Percentiles rank a stretch among this genome's conserved stretches.
Conservation (phyloP, 2,797 vertebrate genomes). For the Myripristis murdjan region DNA sequence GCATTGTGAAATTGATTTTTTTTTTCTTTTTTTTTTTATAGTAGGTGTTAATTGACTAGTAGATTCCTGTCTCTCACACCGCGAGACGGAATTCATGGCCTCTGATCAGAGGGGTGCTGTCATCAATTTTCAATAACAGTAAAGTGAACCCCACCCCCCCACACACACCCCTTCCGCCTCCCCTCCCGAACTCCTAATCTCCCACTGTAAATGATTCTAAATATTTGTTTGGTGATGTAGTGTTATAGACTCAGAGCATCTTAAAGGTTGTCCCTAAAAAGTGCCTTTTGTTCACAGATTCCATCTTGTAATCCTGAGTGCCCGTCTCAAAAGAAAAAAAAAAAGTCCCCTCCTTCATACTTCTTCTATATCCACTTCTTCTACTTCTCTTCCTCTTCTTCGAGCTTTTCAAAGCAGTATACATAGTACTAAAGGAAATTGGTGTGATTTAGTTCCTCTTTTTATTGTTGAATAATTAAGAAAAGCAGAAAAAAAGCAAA, state of each 20-base stretch:
- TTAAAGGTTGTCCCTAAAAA: conserved; percentile 91
- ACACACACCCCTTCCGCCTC: conserved; percentile 28
- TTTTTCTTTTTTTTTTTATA: conserved; percentile 29
- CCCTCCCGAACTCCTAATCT: conserved; percentile 43
- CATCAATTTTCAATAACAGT: conserved; percentile 59
- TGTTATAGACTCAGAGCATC: conserved; percentile 88
- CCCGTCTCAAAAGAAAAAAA: conserved; percentile 66
- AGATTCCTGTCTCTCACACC: conserved; percentile 56
- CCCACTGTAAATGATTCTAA: conserved; percentile 85
- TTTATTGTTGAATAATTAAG: conserved; percentile 86
- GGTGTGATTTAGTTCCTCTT: conserved; percentile 91
- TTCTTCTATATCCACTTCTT: conserved; percentile 73
- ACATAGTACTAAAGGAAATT: conserved; percentile 92
- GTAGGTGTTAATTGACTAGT: conserved; percentile 61
- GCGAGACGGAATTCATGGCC: conserved; percentile 32
- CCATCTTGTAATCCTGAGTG: conserved; percentile 87
- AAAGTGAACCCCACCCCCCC: conserved; percentile 76
- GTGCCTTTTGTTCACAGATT: conserved; percentile 91
- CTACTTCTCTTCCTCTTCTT: too few species aligned
- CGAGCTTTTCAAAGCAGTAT: conserved; percentile 85
- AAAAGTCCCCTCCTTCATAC: conserved; percentile 74
- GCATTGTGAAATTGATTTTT: conserved; percentile 18
- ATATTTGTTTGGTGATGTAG: conserved; percentile 87
- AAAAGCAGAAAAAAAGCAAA: conserved; percentile 82
- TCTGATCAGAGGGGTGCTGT: conserved; percentile 50